phyloP scores from a whole-genome alignment of 2,888 invertebrate species.

The Drosophila mulleri region DNA sequence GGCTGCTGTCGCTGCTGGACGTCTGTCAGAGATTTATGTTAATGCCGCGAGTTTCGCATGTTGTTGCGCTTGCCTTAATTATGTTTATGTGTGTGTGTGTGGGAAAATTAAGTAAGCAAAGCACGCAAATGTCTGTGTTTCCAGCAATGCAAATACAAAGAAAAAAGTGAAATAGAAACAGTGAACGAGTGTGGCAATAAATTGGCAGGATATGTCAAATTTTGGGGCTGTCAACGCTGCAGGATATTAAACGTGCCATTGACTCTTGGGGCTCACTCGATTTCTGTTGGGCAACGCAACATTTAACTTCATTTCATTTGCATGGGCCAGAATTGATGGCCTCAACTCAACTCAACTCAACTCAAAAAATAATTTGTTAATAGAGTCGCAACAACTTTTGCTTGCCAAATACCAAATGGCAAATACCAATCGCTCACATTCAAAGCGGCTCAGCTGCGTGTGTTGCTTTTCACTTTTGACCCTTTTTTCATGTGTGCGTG shows the following conservation, averaged over 20 bases:
- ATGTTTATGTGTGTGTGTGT: conserved; percentile 5
- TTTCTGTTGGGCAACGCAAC: conserved; percentile 1
- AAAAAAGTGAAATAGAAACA: neutral
- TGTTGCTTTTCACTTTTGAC: conserved; percentile 54
- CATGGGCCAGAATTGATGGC: conserved; percentile 69
- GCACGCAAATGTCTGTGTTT: conserved; percentile 50
- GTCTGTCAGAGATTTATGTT: conserved; percentile 71
- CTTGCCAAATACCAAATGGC: conserved; percentile 27
- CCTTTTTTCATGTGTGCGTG: conserved; percentile 57
- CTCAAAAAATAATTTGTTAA: conserved; percentile 39
- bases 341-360: conserved; percentile 14
- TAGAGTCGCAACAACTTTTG: conserved; percentile 39
- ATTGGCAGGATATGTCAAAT: conserved; percentile 47
- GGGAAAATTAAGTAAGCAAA: conserved; percentile 53
- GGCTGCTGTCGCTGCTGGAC: neutral
- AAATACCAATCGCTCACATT: conserved; percentile 52
- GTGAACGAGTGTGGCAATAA: conserved; percentile 13
- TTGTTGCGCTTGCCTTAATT: conserved; percentile 60
- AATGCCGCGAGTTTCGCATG: conserved; percentile 68
- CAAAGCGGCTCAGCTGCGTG: conserved; percentile 45
- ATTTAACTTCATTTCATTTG: conserved; percentile 65
- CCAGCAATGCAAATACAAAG: conserved; percentile 43
- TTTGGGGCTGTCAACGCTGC: conserved; percentile 47
- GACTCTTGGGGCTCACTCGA: conserved; percentile 53
- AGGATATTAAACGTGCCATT: conserved; percentile 75